phyloP scores from a whole-genome alignment of 2,797 vertebrate genomes.

The Neosilurus mollespiculum region DNA sequence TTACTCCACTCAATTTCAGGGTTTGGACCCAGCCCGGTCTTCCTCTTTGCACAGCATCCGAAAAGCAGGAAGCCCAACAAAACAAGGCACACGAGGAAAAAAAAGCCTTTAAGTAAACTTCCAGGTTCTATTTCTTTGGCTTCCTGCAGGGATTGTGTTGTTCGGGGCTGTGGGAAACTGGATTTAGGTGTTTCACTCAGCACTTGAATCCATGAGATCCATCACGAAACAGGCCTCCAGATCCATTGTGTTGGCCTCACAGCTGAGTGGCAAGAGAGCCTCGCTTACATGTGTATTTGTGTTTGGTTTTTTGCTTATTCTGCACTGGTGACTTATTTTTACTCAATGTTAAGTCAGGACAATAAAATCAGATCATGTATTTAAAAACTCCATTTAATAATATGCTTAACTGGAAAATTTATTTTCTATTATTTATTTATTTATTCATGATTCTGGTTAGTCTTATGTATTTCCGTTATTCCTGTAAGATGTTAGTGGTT shows the following conservation, averaged over 20 bases:
- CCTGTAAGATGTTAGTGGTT: not conserved
- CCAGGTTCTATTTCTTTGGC: conserved; percentile 83
- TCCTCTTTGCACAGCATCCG: conserved; percentile 45
- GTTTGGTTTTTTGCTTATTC: not conserved
- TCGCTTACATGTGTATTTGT: not conserved
- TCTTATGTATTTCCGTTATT: not conserved
- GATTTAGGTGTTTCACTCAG: conserved; percentile 53
- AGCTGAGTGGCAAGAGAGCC: not conserved
- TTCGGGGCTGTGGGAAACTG: conserved; percentile 76
- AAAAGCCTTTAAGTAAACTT: conserved; percentile 72
- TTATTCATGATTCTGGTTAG: not conserved
- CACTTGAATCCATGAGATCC: conserved; percentile 33
- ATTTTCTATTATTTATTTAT: too few species aligned
- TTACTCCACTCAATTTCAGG: conserved; percentile 61
- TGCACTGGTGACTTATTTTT: not conserved
- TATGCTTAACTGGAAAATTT: not conserved
- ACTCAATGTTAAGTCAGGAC: not conserved
- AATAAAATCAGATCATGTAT: not conserved
- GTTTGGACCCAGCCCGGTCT: conserved; percentile 49
- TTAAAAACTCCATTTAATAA: not conserved
- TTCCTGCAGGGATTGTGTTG: conserved; percentile 83
- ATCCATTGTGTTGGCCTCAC: conserved; percentile 45
- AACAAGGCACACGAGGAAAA: conserved; percentile 61
- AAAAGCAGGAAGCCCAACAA: conserved; percentile 49
- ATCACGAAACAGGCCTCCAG: conserved; percentile 13